phyloP scores from a whole-genome alignment of 1,140 invertebrate genomes.

The Atta colombica region DNA sequence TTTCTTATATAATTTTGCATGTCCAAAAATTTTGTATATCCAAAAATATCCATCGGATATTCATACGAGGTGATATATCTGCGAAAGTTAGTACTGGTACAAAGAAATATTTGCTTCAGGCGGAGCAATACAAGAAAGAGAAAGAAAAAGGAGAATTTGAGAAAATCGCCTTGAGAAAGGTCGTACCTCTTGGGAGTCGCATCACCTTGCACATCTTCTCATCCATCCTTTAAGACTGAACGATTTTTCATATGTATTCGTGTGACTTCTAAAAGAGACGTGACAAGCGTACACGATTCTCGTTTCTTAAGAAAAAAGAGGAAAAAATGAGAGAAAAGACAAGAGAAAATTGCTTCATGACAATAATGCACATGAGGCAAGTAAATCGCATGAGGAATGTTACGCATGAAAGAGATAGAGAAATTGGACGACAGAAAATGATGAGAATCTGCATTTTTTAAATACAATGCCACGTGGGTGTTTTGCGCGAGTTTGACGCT shows the following conservation, averaged over 20 bases:
- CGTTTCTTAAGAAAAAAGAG: conserved; percentile 48
- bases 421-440: conserved; percentile 11
- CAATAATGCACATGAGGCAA: neutral
- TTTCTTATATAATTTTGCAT: conserved; percentile 30
- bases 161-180: conserved; percentile 20
- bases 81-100: conserved; percentile 32
- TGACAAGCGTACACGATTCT: conserved; percentile 40
- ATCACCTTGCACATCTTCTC: conserved; percentile 41
- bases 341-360: neutral
- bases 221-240: conserved; percentile 78
- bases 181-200: conserved; percentile 35
- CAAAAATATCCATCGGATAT: conserved; percentile 20
- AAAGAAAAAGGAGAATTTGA: neutral
- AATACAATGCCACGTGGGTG: neutral
- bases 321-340: neutral
- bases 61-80: conserved; percentile 13
- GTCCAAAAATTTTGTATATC: conserved; percentile 27
- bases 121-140: neutral
- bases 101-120: conserved; percentile 22
- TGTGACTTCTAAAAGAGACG: conserved; percentile 36
- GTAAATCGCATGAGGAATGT: neutral
- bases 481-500: conserved; percentile 17
- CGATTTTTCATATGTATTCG: conserved; percentile 66
- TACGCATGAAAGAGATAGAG: neutral
- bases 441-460: conserved; percentile 2